These are phyloP conservation scores for Magallana nippona DNA, from an alignment of 2,888 invertebrate genomes.

Conservation along the genomic window DNA sequence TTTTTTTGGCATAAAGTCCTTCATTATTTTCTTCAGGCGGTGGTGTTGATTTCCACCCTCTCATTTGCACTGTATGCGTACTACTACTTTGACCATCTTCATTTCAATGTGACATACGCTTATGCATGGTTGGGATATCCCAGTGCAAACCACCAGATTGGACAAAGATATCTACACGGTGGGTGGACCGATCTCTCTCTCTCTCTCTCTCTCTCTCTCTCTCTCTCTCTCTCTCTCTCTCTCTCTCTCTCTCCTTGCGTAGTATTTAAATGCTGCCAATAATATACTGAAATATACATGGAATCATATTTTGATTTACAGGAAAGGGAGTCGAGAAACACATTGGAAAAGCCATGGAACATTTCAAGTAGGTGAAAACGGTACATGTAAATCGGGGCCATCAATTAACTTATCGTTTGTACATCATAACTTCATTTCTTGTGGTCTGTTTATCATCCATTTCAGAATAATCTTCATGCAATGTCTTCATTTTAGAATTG, in stretches of 20 bases:
- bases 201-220: not conserved
- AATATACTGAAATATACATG: not conserved
- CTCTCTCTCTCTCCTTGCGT: not conserved
- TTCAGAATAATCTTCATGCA: too few relatives aligned
- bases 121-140: constrained; percentile 80
- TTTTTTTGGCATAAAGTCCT: too few relatives aligned
- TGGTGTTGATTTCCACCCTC: constrained; percentile 63
- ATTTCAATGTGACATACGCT: constrained; percentile 80
- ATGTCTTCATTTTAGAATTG: too few relatives aligned
- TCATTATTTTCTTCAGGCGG: constrained; percentile 59
- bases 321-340: constrained; percentile 80
- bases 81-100: constrained; percentile 80
- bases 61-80: constrained; percentile 77
- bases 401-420: too few relatives aligned
- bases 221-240: not conserved
- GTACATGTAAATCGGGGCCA: not conserved
- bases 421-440: too few relatives aligned
- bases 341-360: constrained; percentile 80
- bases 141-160: constrained; percentile 80
- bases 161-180: constrained; percentile 80
- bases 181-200: not conserved
- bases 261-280: not conserved
- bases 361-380: constrained; percentile 79
- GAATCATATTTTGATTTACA: constrained; percentile 52
- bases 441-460: too few relatives aligned